phyloP scores from a whole-genome alignment of 2,888 invertebrate genomes.

The Xylophagus ater region DNA sequence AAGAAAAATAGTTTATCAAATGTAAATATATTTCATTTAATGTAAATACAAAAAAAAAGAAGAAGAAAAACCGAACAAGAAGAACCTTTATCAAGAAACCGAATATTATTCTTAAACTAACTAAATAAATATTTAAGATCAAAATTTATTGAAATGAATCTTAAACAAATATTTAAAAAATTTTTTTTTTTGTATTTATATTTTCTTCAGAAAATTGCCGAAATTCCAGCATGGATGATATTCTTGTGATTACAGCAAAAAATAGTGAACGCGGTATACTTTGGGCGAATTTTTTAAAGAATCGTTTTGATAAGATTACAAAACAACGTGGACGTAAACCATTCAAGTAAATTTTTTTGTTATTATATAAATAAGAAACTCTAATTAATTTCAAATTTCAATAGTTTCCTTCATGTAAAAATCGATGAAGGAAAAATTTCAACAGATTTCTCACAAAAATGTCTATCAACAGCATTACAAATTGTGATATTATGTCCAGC shows the following conservation, averaged over 20 bases:
- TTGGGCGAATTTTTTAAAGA: conserved; percentile 72
- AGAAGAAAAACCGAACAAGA: too few relatives aligned
- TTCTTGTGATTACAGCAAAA: conserved; percentile 66
- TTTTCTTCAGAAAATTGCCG: conserved; percentile 29
- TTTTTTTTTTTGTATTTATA: too few relatives aligned
- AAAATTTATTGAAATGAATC: too few relatives aligned
- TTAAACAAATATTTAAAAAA: too few relatives aligned
- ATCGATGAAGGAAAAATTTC: conserved; percentile 54
- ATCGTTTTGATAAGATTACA: conserved; percentile 75
- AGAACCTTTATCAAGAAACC: too few relatives aligned
- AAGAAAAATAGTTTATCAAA: too few relatives aligned
- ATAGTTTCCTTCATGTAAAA: conserved; percentile 63
- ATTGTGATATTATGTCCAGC: conserved; percentile 71
- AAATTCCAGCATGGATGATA: conserved; percentile 60
- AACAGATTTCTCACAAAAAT: conserved; percentile 42
- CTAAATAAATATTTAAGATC: too few relatives aligned
- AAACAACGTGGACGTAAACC: conserved; percentile 68
- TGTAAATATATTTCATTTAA: too few relatives aligned
- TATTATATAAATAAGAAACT: neutral
- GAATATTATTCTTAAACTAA: too few relatives aligned
- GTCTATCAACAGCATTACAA: conserved; percentile 57
- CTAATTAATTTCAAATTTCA: neutral
- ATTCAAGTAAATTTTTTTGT: conserved; percentile 52
- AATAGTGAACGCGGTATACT: conserved; percentile 66
- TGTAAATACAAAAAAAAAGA: too few relatives aligned